Base-by-base conservation (phyloP, 2,888 invertebrate species). In the Mesorhabditis spiculigera region DNA sequence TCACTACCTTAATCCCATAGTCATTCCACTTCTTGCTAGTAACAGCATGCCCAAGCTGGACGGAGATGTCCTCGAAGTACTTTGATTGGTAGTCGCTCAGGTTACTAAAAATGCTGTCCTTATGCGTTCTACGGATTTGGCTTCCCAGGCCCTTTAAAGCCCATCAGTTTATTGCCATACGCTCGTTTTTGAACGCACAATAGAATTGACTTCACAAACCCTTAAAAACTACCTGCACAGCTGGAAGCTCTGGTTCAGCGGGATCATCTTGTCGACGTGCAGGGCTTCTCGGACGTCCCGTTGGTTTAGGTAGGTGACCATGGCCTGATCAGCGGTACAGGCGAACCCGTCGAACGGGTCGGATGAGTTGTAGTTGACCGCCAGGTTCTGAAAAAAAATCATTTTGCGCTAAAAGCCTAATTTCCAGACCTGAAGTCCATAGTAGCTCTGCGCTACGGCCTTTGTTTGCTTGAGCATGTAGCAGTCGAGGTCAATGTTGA, bases 271-370 rank as follows among this genome's bases (percentile, higher is more conserved):
- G n/a, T 50, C 58, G 58, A 84, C 76, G 70, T 84, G 79, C 6
- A 85, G 71, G 10, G 84, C 83, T n/a, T 63, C 65, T 6, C 78
- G 69, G 13, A 86, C 84, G 45, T 80, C 81, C 5, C 66, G 70
- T n/a, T 71, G 68, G 66, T 85, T 83, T 66, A 85, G 69, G 67
- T 84, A 85, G n/a, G 63, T 71, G 6, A 69, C 71, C 3, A 77
- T 45, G 0, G 80, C 81, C n/a, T 76, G 76, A 42, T 74, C 72
- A 65, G 75, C 70, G 73, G 78, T 80, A 68, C 85, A 85, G 5
- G 81, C 75, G 70, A 83, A 82, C 44, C 78, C 81, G 62, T 75
- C 75, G 45, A 77, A 75, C 2, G 75, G 75, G 71, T 82, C 82
- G 1, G 81, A 75, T 4, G 82, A 82, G 4, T 69, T 71, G 42